phyloP scores from a whole-genome alignment of 2,888 invertebrate genomes.

The Hemicrepidius hirtus region DNA sequence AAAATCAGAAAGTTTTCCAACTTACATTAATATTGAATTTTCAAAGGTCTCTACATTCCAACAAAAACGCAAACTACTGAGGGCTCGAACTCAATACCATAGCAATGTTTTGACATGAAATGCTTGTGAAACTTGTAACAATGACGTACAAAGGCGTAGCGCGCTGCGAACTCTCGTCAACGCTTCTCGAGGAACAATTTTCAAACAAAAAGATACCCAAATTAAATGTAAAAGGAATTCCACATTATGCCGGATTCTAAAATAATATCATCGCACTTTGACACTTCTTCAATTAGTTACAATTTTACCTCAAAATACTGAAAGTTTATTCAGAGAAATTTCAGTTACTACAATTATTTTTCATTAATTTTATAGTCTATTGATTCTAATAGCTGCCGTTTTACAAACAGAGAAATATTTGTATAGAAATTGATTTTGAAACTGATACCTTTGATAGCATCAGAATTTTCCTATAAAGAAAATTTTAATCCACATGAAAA shows the following conservation, averaged over 20 bases:
- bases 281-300: conserved; percentile 15
- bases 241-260: conserved; percentile 37
- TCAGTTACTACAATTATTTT: too few species aligned
- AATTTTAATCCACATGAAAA: too few species aligned
- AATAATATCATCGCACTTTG: conserved; percentile 26
- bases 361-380: too few species aligned
- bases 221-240: conserved; percentile 46
- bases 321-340: too few species aligned
- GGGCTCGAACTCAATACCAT: conserved; percentile 33
- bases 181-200: conserved; percentile 40
- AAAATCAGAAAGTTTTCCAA: conserved; percentile 38
- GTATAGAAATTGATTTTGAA: too few species aligned
- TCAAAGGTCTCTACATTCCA: conserved; percentile 34
- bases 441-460: too few species aligned
- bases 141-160: conserved; percentile 46
- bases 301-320: neutral
- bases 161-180: conserved; percentile 37
- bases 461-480: too few species aligned
- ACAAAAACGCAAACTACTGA: conserved; percentile 38
- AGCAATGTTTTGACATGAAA: conserved; percentile 48
- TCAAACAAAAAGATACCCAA: conserved; percentile 47
- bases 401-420: too few species aligned
- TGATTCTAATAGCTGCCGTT: too few species aligned
- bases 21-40: conserved; percentile 38
- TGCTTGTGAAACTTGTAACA: conserved; percentile 48